Evolutionary conservation across 2,797 vertebrate species (phyloP), one percentile per base, ranked within the genome.

Genomic region (Rhynchotus rufescens): DNA sequence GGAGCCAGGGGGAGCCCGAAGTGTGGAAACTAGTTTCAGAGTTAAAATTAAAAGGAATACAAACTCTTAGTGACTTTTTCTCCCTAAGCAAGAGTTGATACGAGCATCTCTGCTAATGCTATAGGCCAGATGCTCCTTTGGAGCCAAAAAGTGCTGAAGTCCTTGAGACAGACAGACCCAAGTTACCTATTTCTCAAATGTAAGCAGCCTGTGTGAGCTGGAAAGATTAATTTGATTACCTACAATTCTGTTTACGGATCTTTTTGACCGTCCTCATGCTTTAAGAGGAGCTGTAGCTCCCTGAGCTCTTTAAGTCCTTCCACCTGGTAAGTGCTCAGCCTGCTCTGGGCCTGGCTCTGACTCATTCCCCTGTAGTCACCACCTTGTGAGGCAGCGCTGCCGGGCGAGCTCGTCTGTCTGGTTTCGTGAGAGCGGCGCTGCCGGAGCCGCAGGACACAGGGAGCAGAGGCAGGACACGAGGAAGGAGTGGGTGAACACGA

Each of bases 341-440:
- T 75, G 86, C 85, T 86, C 42, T 88, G 47, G 65, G 21, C 0
- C 80, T 78, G 65, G 69, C 59, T 51, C 86, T 94, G 92, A 80
- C 64, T 91, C 84, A 76, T 22, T 14, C 1, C 52, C 30, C 84
- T 76, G 20, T 20, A 79, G 84, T 88, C 90, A 76, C 62, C 22
- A 22, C 65, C 73, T 68, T 32, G 66, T 71, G 90, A 89, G 65
- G 15, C 74, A 42, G 38, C 66, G 2, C 61, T 26, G 51, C 79
- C 32, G 3, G 83, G 38, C 64, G 57, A 0, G 25, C 45, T 42
- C 32, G 26, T 38, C 74, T 60, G 72, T 1, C 73, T 22, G 3
- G 61, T 65, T 77, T 42, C 12, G 32, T 23, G 54, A 28, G 23
- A 84, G 22, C 30, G 9, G 11, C 71, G 64, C 52, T 65, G 3